Evolutionary conservation across 1,140 invertebrate species (phyloP), one percentile per base, ranked within the genome.

Genomic region (Bombus fervidus): DNA sequence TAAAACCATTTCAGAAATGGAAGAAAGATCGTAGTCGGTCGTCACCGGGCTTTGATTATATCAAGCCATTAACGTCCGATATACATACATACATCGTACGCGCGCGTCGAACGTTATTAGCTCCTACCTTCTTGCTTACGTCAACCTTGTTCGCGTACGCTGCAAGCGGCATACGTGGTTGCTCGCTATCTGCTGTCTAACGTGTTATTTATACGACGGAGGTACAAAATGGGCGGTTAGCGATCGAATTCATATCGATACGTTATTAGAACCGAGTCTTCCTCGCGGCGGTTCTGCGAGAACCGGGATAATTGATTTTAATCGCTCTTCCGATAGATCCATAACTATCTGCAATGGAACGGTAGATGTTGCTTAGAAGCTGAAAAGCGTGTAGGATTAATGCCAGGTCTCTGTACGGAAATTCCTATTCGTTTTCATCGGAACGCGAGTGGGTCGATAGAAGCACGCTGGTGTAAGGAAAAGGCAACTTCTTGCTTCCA

Each of bases 1-100:
- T 90, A 90, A 86, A 74, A 47, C 78, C 59, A 37, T 76, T 88
- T 90, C 83, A 47, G 76, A 83, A 87, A 72, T 78, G 86, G 77
- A 81, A 78, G 82, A 73, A 76, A 68, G 37, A 72, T 28, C 37
- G 41, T 39, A 25, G 39, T 31, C 34, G 75, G 10, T 57, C 22
- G 4, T 12, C 31, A 71, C 72, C 72, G 79, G 34, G 64, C 13
- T 39, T 74, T 73, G 68, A 89, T 90, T 79, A 59, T 74, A 78
- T 80, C 73, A 59, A 86, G 64, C 85, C 66, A 66, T 90, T 89
- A 89, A 86, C 76, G 59, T 41, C 53, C 53, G 37, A 28, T 59
- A 41, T 80, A 34, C 37, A 39, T 53, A 53, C 47, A 22, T 53
- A 53, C 18, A 53, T 68, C 64, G 69, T 34, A 66, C 72, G 43